Evolutionary conservation across 2,113 vertebrate species (phyloP), one percentile per base, ranked within the genome.

Genomic region (Sylvilagus bachmani): DNA sequence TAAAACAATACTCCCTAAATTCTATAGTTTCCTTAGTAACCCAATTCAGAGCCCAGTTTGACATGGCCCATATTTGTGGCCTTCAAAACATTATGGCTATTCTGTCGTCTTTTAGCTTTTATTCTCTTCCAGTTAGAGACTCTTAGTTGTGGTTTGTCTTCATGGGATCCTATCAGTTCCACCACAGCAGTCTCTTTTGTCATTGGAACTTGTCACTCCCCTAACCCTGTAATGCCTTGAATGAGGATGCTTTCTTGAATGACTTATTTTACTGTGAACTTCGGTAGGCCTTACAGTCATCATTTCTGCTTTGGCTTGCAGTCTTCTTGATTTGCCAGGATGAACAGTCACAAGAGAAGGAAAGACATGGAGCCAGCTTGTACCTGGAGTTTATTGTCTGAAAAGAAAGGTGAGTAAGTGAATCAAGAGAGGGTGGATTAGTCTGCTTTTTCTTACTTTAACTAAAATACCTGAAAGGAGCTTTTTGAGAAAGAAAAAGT

Each of bases 361-460:
- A 84, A 92, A 92, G 73, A 64, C 83, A 83, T 83, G 69, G 91
- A 87, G 88, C 31, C 90, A 75, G 84, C 84, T 89, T 91, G 38
- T 92, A 91, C 87, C 69, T 96, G 69, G 69, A 95, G 91, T 93
- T 94, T 94, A 93, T 86, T 97, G 33, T 86, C 66, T 86, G 19
- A 49, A 73, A 55, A 94, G 33, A 91, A 95, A 91, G 29, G 86
- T 95, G 2, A 94, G 83, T 92, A 91, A 93, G 27, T 64, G 64
- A 91, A 62, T 81, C 90, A 53, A 86, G 16, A 87, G 24, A 80
- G 13, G 55, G 55, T 58, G 55, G 14, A 19, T 19, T 58, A 58
- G 55, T 58, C 55, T 58, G 55, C 55, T 58, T 58, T 58, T 58
- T 21, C 14, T 58, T 58, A 58, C 55, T 58, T 58, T 58, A 58